Percentiles rank a stretch among this genome's conserved stretches.
These are phyloP conservation scores for Lepus timidus DNA, from an alignment of 2,113 vertebrate species.

Conservation along the genomic window DNA sequence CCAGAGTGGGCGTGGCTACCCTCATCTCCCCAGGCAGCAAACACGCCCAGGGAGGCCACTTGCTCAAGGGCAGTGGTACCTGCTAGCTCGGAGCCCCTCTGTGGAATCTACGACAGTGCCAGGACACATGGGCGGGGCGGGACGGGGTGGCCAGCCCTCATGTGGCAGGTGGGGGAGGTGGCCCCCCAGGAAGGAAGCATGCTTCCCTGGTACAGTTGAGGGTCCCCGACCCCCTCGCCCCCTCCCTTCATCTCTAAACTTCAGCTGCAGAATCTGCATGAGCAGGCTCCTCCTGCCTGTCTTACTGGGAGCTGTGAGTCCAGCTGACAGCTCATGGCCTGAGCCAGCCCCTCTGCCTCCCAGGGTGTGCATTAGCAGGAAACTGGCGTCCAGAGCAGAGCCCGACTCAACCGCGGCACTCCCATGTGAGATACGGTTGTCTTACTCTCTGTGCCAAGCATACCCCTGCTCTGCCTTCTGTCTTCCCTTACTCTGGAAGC, in stretches of 20 bases:
- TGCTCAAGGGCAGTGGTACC: not conserved
- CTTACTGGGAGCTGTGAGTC: accelerated
- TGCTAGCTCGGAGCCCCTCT: not conserved
- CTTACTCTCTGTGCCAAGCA: too few relatives aligned
- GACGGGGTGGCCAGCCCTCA: not conserved
- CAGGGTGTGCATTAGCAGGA: too few relatives aligned
- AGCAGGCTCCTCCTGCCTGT: not conserved
- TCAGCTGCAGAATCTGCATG: not conserved
- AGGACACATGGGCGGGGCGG: not conserved
- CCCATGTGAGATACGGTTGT: too few relatives aligned
- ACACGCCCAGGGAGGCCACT: not conserved
- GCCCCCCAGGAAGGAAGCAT: not conserved
- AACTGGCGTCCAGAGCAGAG: too few relatives aligned
- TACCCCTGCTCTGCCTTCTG: not conserved
- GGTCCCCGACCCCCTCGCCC: not conserved
- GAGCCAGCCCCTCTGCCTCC: too few relatives aligned
- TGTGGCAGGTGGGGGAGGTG: not conserved
- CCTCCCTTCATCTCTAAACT: not conserved
- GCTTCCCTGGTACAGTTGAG: not conserved
- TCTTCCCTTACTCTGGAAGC: not conserved
- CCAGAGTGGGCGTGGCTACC: accelerated
- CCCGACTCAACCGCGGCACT: too few relatives aligned
- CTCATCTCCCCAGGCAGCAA: not conserved
- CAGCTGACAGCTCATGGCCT: too few relatives aligned
- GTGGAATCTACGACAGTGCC: not conserved